These are phyloP conservation scores for Phymorhynchus buccinoides DNA, from an alignment of 1,140 invertebrate species.

Conservation along the genomic window DNA sequence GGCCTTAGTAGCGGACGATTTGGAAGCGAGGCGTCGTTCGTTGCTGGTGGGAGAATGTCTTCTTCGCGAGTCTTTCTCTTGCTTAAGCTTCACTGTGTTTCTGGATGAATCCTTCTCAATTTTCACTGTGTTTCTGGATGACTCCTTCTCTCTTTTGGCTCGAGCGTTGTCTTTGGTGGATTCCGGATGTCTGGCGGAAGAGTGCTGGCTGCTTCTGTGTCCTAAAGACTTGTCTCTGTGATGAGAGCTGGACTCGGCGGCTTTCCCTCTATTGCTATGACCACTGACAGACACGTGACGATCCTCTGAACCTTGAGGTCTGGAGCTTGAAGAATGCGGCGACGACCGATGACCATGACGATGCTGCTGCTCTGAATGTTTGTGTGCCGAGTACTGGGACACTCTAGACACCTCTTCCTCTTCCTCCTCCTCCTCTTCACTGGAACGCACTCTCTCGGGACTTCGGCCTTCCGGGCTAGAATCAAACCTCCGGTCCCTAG, in stretches of 20 bases:
- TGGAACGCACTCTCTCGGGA: background rate
- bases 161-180: background rate
- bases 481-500: background rate
- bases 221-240: background rate
- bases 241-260: background rate
- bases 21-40: background rate
- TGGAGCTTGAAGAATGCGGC: background rate
- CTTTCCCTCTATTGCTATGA: background rate
- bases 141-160: background rate
- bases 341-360: slow-evolving; percentile 20
- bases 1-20: background rate
- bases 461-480: background rate
- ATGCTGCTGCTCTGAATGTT: background rate
- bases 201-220: background rate
- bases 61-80: no score
- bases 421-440: background rate
- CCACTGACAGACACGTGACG: background rate
- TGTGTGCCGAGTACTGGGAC: background rate
- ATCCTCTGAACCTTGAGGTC: background rate
- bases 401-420: background rate
- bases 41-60: background rate
- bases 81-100: no score
- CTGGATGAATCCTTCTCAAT: no score
- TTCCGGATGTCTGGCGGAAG: background rate
- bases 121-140: background rate